Evolutionary conservation across 2,888 invertebrate genomes (phyloP).

Genomic region (Drosophila suboccidentalis): DNA sequence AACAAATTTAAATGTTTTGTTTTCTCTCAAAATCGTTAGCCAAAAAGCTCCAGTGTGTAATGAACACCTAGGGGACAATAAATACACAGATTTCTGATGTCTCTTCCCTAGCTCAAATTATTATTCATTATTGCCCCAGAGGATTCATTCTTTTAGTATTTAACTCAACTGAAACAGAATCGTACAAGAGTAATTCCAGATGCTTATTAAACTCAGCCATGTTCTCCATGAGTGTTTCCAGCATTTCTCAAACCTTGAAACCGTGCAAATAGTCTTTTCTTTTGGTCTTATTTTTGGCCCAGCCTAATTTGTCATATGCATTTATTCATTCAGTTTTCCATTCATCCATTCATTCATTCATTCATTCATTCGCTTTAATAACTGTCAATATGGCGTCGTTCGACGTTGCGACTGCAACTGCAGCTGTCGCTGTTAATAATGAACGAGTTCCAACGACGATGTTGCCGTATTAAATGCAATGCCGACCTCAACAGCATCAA

Average conservation of each 20-base stretch:
- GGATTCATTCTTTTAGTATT: neutral
- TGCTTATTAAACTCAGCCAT: no score
- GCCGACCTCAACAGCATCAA: slow-evolving; percentile 53
- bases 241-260: neutral
- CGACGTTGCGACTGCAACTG: slow-evolving; percentile 17
- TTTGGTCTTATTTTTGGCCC: neutral
- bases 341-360: slow-evolving; percentile 26
- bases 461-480: slow-evolving; percentile 64
- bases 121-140: no score
- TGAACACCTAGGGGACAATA: no score
- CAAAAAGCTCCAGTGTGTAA: no score
- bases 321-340: slow-evolving; percentile 32
- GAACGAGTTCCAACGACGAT: slow-evolving; percentile 46
- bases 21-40: no score
- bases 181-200: no score
- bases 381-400: slow-evolving; percentile 51
- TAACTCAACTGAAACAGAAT: no score
- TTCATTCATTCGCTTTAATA: slow-evolving; percentile 48
- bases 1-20: no score
- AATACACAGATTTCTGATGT: no score
- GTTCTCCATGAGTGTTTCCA: neutral
- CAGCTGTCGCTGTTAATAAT: slow-evolving; percentile 62
- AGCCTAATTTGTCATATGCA: slow-evolving; percentile 37
- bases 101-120: no score
- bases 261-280: neutral